These are phyloP conservation scores for Coelopa frigida DNA, from an alignment of 1,140 invertebrate species.

Conservation along the genomic window DNA sequence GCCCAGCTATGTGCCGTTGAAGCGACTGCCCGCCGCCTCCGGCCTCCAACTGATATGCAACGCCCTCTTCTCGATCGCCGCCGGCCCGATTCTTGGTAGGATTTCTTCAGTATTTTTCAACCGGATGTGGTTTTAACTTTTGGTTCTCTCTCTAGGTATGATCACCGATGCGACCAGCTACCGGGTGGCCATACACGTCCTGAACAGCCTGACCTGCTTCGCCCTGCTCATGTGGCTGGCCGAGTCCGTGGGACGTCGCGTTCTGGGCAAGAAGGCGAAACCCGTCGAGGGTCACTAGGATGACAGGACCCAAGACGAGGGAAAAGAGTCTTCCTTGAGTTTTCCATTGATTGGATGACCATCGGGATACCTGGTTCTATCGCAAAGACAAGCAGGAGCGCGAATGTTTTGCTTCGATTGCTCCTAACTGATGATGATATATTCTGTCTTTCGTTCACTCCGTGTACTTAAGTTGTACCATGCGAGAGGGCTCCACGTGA, in stretches of 20 bases:
- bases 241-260: conserved; percentile 23
- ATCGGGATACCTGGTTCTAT: too few species aligned
- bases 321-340: too few species aligned
- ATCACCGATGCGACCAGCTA: conserved; percentile 28
- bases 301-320: too few species aligned
- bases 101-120: background rate
- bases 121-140: background rate
- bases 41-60: conserved; percentile 59
- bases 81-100: conserved; percentile 57
- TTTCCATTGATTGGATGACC: too few species aligned
- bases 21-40: conserved; percentile 55
- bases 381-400: too few species aligned
- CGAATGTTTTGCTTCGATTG: too few species aligned
- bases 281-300: too few species aligned
- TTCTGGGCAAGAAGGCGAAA: conserved; percentile 15
- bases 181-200: conserved; percentile 27
- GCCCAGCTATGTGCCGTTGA: conserved; percentile 57
- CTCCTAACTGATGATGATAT: too few species aligned
- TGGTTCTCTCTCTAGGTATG: conserved; percentile 17
- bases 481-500: too few species aligned
- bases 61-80: conserved; percentile 52
- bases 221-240: conserved; percentile 28
- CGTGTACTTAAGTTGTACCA: too few species aligned
- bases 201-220: conserved; percentile 24
- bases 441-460: too few species aligned